These are phyloP conservation scores for Tetragnatha montana DNA, from an alignment of 2,888 invertebrate genomes.

Conservation along the genomic window DNA sequence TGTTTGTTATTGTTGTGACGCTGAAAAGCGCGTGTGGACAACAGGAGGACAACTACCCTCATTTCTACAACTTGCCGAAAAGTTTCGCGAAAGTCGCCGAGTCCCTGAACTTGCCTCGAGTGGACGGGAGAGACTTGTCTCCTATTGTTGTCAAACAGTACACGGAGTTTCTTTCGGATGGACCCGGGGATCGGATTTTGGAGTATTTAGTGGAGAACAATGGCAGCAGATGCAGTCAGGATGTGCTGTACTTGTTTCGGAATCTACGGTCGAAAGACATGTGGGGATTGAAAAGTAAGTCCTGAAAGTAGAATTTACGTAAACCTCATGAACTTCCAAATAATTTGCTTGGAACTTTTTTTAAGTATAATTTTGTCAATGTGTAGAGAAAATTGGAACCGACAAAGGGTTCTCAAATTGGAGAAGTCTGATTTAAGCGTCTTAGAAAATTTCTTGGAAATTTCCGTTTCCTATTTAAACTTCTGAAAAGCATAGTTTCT, in stretches of 20 bases:
- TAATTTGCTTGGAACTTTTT: not conserved
- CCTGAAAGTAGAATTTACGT: not conserved
- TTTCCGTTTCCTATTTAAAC: too few relatives aligned
- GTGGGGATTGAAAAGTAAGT: constrained; percentile 23
- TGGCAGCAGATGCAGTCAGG: not conserved
- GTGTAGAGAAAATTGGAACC: not conserved
- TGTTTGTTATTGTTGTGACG: too few relatives aligned
- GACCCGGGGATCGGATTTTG: not conserved
- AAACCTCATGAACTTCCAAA: not conserved
- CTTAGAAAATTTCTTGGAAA: not conserved
- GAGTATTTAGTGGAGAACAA: not conserved
- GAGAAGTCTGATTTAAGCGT: too few relatives aligned
- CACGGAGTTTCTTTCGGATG: not conserved
- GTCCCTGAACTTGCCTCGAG: not conserved
- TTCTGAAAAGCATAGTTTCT: too few relatives aligned
- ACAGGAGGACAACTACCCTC: not conserved
- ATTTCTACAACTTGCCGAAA: not conserved
- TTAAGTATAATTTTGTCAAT: not conserved
- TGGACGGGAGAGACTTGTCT: not conserved
- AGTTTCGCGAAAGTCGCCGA: not conserved
- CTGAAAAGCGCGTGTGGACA: too few relatives aligned
- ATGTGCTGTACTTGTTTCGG: not conserved
- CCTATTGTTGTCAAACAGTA: not conserved
- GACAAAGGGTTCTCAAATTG: not conserved
- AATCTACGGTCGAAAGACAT: not conserved